These are phyloP conservation scores for Hylomyscus alleni DNA, from an alignment of 2,797 vertebrate genomes.

Conservation along the genomic window DNA sequence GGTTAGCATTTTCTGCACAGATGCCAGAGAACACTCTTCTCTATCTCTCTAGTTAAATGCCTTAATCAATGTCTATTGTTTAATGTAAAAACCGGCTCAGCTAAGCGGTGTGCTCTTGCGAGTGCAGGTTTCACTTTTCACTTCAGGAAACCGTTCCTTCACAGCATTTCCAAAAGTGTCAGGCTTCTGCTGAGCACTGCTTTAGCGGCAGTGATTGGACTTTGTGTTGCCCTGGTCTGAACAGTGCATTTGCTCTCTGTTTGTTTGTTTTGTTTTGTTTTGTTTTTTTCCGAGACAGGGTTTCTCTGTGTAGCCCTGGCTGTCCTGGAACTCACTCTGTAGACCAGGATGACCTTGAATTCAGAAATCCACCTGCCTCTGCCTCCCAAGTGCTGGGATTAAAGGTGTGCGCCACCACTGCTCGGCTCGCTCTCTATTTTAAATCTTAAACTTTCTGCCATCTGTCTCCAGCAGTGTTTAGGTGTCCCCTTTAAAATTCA, in stretches of 20 bases:
- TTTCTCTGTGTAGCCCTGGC: too few species aligned
- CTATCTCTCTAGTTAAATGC: conserved; percentile 47
- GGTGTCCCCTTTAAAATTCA: conserved; percentile 7
- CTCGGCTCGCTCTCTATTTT: neutral
- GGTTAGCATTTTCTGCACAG: neutral
- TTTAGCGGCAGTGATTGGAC: neutral
- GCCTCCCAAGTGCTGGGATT: too few species aligned
- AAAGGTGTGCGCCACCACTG: too few species aligned
- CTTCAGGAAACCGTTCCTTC: conserved; percentile 22
- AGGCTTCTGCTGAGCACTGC: conserved; percentile 28
- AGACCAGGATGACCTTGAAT: too few species aligned
- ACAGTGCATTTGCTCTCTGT: neutral
- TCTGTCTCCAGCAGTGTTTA: conserved; percentile 19
- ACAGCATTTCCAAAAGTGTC: conserved; percentile 34
- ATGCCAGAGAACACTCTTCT: conserved; percentile 13
- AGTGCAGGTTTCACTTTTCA: neutral
- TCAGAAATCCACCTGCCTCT: too few species aligned
- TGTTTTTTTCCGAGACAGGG: too few species aligned
- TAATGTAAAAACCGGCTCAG: neutral
- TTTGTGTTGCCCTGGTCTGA: conserved; percentile 32
- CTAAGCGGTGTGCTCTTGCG: neutral
- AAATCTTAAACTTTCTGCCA: conserved; percentile 28
- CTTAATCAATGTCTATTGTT: conserved; percentile 41
- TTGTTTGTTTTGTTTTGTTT: too few species aligned
- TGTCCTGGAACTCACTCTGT: too few species aligned